Conservation (phyloP, 2,113 vertebrate genomes). For the Zapornia atra region DNA sequence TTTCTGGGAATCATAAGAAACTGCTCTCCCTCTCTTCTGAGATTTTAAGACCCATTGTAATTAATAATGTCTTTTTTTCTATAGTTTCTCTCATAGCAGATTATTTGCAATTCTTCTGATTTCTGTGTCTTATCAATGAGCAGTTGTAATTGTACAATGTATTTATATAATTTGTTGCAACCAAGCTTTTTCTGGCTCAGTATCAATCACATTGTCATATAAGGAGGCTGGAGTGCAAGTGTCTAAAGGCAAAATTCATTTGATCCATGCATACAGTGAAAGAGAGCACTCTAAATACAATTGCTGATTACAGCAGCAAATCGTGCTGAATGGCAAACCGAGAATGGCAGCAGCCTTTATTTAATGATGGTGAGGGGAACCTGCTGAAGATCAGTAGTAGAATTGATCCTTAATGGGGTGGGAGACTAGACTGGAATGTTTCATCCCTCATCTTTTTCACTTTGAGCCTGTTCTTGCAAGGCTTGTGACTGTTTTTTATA, state of each 20-base stretch:
- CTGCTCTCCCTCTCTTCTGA: not conserved
- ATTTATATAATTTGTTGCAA: not conserved
- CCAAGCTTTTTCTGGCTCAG: not conserved
- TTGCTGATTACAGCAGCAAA: slow-evolving; percentile 1
- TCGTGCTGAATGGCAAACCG: not conserved
- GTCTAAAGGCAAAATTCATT: not conserved
- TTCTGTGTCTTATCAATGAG: not conserved
- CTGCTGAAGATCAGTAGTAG: not conserved
- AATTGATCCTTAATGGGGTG: not conserved
- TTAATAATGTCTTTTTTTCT: not conserved
- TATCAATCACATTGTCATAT: not conserved
- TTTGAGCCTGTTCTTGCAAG: not conserved
- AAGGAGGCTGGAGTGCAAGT: not conserved
- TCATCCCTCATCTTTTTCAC: not conserved
- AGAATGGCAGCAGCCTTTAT: not conserved
- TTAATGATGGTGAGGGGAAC: not conserved
- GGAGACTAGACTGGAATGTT: not conserved
- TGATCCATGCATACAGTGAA: not conserved
- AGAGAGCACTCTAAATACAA: not conserved
- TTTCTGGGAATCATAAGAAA: slow-evolving; percentile 20
- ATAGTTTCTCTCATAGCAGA: not conserved
- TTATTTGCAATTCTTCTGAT: not conserved
- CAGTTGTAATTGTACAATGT: not conserved
- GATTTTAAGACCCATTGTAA: not conserved
- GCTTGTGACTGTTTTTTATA: not conserved